Base-by-base conservation (phyloP, 2,797 vertebrate species). In the Xenentodon cancila region DNA sequence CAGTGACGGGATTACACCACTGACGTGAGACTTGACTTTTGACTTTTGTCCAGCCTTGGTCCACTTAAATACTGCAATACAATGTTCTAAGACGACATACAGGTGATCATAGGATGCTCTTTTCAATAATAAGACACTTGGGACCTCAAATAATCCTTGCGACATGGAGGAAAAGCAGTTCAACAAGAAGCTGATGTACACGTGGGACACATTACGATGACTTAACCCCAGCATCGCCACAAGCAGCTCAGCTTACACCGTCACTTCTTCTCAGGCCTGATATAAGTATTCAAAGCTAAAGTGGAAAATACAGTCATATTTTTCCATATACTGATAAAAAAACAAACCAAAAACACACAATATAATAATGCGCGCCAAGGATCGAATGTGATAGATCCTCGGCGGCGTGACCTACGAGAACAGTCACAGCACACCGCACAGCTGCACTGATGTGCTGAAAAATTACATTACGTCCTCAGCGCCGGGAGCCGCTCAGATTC, bases 401-500 rank as follows among this genome's bases (percentile, higher is more conserved):
- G 47, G 18, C 57, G 45, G 45, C 11, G 20, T 84, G 79, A 84
- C 77, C 81, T 30, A 37, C 50, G 44, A 68, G 56, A 64, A 45
- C 34, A 25, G 57, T 58, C 27, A 27, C 37, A 52, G 54, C 73
- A 16, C 32, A 19, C 40, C 1, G 13, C n/a, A 13, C 46, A 54
- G 56, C 57, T 67, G 40, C 40, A 40, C 51, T 57, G 63, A 84
- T 61, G 54, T 46, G 9, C 58, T 51, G 47, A 73, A 72, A 80
- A 77, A 81, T 73, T 21, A 71, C 82, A 68, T 68, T 78, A 68
- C 71, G 79, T 79, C 80, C 79, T 51, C 75, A 46, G 53, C 0
- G 73, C 84, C 27, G 12, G 53, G 20, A 82, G 84, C 75, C 45
- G 47, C 51, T 77, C 44, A 20, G 67, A 69, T 75, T 32, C 18